Percentiles rank a stretch among this genome's conserved stretches.
These are phyloP conservation scores for Huso huso DNA, from an alignment of 2,797 vertebrate genomes.

Conservation along the genomic window DNA sequence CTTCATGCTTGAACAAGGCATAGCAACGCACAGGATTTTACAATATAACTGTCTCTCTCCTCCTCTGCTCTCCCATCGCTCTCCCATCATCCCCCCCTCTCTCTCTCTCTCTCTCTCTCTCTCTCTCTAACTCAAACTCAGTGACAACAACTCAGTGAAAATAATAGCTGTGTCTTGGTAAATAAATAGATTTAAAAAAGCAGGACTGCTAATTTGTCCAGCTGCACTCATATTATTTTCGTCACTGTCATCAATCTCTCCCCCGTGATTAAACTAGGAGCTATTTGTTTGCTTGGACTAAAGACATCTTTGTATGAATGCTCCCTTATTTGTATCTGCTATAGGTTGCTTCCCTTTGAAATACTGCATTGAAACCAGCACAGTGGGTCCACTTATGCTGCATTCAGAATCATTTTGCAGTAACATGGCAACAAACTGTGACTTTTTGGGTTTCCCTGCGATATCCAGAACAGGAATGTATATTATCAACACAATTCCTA, in stretches of 20 bases:
- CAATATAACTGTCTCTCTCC: conserved; percentile 31
- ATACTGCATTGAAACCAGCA: background rate
- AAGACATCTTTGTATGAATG: background rate
- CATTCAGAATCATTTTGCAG: conserved; percentile 10
- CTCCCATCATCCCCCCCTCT: conserved; percentile 25
- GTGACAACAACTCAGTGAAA: too few species aligned
- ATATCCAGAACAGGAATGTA: conserved; percentile 42
- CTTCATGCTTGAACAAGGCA: conserved; percentile 41
- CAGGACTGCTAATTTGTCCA: too few species aligned
- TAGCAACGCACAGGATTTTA: conserved; percentile 33
- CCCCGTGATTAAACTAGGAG: too few species aligned
- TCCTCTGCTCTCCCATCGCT: conserved; percentile 36
- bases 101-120: background rate
- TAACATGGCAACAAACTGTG: conserved; percentile 43
- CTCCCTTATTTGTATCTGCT: too few species aligned
- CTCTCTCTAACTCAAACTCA: conserved; percentile 1
- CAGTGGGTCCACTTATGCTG: background rate
- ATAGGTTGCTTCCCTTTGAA: too few species aligned
- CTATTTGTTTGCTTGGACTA: background rate
- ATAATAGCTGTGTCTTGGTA: too few species aligned
- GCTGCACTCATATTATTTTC: too few species aligned
- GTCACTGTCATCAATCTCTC: too few species aligned
- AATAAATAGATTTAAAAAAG: too few species aligned
- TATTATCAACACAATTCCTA: conserved; percentile 29
- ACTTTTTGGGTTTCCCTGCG: conserved; percentile 40